Percentiles rank a stretch among this genome's conserved stretches.
phyloP scores from a whole-genome alignment of 1,140 invertebrate genomes.

The Macrotrachela quadricornifera region DNA sequence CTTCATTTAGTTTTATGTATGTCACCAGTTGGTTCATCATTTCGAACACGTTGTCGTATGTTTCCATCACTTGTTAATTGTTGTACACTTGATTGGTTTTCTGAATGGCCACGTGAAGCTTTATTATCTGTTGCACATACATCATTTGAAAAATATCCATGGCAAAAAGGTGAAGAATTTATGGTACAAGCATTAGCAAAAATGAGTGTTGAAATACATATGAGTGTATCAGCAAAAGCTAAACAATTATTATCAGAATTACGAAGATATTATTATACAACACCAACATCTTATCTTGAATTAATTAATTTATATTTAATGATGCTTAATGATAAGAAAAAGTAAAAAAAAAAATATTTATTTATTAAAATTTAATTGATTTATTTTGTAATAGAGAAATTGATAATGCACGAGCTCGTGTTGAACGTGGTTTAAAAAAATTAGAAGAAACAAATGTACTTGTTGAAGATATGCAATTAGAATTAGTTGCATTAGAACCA shows the following conservation, averaged over 20 bases:
- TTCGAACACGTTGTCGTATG: constrained; percentile 39
- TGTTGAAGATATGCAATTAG: constrained; percentile 30
- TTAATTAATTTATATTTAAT: constrained; percentile 57
- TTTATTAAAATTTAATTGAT: background rate
- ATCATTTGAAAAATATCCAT: constrained; percentile 23
- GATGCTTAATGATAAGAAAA: constrained; percentile 39
- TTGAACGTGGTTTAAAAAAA: constrained; percentile 29
- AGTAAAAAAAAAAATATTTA: constrained; percentile 15
- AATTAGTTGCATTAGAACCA: constrained; percentile 28
- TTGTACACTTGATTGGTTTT: constrained; percentile 38
- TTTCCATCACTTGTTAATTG: constrained; percentile 33
- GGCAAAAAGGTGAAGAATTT: constrained; percentile 1
- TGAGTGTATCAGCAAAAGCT: constrained; percentile 53
- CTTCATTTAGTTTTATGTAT: constrained; percentile 32
- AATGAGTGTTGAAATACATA: constrained; percentile 41
- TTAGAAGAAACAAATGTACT: constrained; percentile 29
- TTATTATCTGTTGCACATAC: constrained; percentile 37
- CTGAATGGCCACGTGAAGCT: constrained; percentile 33
- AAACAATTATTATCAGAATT: constrained; percentile 53
- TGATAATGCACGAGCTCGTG: constrained; percentile 20
- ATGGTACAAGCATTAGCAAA: constrained; percentile 14
- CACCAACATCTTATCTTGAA: constrained; percentile 65
- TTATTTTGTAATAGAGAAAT: constrained; percentile 18
- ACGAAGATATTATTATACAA: constrained; percentile 60
- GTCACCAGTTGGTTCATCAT: constrained; percentile 45